phyloP scores from a whole-genome alignment of 2,888 invertebrate genomes.

The Eugnorisma glareosa region DNA sequence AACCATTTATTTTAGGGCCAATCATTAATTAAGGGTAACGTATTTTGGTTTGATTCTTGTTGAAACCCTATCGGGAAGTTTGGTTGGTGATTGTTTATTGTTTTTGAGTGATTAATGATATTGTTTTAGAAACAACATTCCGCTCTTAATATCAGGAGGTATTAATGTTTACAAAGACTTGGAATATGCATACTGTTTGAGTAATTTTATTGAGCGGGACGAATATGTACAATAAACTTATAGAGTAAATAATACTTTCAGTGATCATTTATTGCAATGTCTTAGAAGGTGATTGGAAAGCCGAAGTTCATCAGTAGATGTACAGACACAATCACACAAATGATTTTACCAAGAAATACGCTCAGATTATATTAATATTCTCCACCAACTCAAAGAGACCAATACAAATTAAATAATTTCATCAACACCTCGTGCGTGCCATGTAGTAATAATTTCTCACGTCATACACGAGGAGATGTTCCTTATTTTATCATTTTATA shows the following conservation, averaged over 20 bases:
- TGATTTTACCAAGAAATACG: neutral
- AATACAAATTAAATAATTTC: slow-evolving; percentile 15
- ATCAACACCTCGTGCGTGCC: slow-evolving; percentile 22
- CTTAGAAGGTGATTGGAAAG: neutral
- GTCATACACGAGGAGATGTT: slow-evolving; percentile 21
- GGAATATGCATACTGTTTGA: neutral
- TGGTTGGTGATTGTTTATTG: slow-evolving; percentile 19
- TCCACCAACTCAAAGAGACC: neutral
- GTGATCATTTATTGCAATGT: neutral
- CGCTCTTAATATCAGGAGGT: neutral
- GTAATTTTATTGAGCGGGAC: neutral
- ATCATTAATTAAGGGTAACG: slow-evolving; percentile 47
- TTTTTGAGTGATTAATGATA: slow-evolving; percentile 41
- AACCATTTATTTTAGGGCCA: slow-evolving; percentile 33
- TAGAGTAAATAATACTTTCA: neutral
- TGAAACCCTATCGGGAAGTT: slow-evolving; percentile 41
- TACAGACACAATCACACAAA: neutral
- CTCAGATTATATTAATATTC: neutral
- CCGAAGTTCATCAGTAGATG: neutral
- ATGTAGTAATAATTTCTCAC: slow-evolving; percentile 28
- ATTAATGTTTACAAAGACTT: neutral
- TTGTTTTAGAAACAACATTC: slow-evolving; percentile 14
- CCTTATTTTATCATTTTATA: slow-evolving; percentile 48
- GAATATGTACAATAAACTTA: neutral
- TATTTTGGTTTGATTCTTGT: slow-evolving; percentile 30